phyloP scores from a whole-genome alignment of 2,797 vertebrate genomes.

The Ispidina picta region DNA sequence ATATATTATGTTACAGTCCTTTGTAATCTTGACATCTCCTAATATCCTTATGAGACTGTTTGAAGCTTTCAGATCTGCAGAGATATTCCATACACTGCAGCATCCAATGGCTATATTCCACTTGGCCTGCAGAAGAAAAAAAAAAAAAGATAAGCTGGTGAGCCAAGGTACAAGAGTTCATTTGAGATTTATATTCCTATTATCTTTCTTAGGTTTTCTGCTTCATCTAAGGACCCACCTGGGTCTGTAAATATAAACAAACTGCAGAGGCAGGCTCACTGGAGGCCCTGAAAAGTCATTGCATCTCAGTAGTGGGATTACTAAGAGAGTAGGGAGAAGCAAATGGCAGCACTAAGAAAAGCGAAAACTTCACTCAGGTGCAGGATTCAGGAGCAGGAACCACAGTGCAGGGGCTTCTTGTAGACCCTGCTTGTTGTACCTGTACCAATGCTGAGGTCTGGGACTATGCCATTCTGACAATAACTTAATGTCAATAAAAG shows the following conservation, averaged over 20 bases:
- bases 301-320: neutral
- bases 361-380: neutral
- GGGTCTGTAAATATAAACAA: neutral
- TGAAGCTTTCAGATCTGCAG: neutral
- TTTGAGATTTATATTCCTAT: conserved; percentile 1
- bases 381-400: neutral
- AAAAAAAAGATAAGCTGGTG: neutral
- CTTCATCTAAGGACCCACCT: neutral
- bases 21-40: neutral
- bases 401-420: neutral
- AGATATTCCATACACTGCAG: neutral
- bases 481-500: neutral
- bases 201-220: neutral
- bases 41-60: neutral
- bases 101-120: neutral
- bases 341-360: neutral
- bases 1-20: neutral
- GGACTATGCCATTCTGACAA: neutral
- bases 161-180: neutral
- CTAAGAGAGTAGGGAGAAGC: neutral
- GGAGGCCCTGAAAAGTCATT: neutral
- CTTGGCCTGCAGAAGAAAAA: neutral
- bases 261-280: neutral
- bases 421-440: neutral
- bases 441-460: neutral